Percentiles rank a stretch among this genome's conserved stretches.
These are phyloP conservation scores for Mellilla xanthometata DNA, from an alignment of 2,888 invertebrate genomes.

Conservation along the genomic window DNA sequence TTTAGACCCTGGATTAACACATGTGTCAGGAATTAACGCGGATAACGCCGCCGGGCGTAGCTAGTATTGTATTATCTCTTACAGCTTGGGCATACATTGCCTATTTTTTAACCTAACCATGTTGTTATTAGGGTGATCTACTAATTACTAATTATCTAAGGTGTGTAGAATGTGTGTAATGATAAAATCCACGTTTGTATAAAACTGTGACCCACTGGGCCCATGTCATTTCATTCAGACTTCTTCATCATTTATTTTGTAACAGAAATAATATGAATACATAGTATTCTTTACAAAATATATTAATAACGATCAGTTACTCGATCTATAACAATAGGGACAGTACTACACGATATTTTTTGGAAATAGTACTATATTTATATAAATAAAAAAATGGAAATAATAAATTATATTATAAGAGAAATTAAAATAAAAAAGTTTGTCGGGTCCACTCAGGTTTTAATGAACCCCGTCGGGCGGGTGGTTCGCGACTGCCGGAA, in stretches of 20 bases:
- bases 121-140: conserved; percentile 9
- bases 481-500: conserved; percentile 33
- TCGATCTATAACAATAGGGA: conserved; percentile 38
- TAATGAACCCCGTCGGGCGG: conserved; percentile 51
- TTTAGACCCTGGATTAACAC: no score
- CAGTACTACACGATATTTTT: conserved; percentile 60
- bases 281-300: conserved; percentile 63
- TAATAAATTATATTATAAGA: conserved; percentile 77
- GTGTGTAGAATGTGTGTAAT: conserved; percentile 47
- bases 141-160: conserved; percentile 3
- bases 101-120: no score
- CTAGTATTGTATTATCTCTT: no score
- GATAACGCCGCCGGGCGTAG: no score
- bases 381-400: conserved; percentile 81
- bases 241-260: conserved; percentile 66
- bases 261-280: conserved; percentile 66
- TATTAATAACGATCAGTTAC: conserved; percentile 31
- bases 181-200: conserved; percentile 56
- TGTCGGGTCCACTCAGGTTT: conserved; percentile 63
- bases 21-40: no score
- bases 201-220: conserved; percentile 53
- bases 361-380: conserved; percentile 79
- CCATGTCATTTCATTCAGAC: conserved; percentile 68
- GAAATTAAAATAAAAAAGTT: conserved; percentile 67
- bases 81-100: no score